These are phyloP conservation scores for Ladona fulva DNA, from an alignment of 1,140 invertebrate species.

Conservation along the genomic window DNA sequence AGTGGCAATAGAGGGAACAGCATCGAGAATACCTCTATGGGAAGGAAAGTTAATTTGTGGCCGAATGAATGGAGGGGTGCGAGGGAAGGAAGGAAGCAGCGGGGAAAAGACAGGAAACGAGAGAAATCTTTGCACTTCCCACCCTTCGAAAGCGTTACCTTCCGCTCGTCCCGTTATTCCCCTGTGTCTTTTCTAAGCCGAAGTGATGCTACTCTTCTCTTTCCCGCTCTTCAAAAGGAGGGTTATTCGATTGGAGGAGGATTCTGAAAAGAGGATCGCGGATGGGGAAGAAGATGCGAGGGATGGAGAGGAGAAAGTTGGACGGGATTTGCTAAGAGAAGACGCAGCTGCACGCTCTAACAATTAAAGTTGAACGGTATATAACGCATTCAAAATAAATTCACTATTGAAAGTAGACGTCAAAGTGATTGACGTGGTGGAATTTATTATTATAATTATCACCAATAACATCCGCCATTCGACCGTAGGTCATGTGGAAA, in stretches of 20 bases:
- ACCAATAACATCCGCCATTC: too few species aligned
- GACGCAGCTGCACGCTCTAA: too few species aligned
- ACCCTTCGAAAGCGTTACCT: neutral
- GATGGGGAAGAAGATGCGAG: neutral
- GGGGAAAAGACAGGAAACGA: neutral
- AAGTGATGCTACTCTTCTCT: neutral
- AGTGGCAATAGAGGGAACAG: too few species aligned
- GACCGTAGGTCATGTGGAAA: too few species aligned
- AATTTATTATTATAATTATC: too few species aligned
- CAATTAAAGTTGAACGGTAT: too few species aligned
- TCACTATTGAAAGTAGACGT: too few species aligned
- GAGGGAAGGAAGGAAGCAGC: neutral
- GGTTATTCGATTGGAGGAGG: conserved; percentile 2
- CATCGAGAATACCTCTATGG: too few species aligned
- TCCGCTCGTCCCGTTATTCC: neutral
- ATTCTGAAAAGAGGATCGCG: neutral
- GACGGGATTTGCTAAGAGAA: neutral
- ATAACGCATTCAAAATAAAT: too few species aligned
- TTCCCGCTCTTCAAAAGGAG: neutral
- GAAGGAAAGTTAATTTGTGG: too few species aligned
- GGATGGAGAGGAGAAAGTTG: neutral
- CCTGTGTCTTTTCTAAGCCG: neutral
- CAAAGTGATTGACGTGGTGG: too few species aligned
- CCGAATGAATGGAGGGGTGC: neutral
- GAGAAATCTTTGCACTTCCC: neutral